These are phyloP conservation scores for Hyalella azteca DNA, from an alignment of 2,888 invertebrate species.

Conservation along the genomic window DNA sequence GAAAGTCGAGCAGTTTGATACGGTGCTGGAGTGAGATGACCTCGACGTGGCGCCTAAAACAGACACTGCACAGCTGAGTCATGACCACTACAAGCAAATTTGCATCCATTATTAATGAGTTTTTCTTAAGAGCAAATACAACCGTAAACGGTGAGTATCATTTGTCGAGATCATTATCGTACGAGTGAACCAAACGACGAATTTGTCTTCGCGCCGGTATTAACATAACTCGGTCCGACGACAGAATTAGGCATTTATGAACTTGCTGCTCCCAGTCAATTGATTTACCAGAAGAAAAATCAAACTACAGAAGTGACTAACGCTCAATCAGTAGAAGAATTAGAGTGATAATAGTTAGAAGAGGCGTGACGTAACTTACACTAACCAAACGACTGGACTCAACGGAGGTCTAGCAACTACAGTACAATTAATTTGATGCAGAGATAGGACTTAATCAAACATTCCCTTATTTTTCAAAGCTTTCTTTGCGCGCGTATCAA, in stretches of 20 bases:
- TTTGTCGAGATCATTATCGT: slow-evolving; percentile 16
- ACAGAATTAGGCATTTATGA: not conserved
- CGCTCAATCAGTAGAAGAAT: slow-evolving; percentile 25
- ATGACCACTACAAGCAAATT: slow-evolving; percentile 35
- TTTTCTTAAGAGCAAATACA: slow-evolving; percentile 36
- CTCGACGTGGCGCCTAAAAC: not conserved
- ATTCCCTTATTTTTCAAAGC: not conserved
- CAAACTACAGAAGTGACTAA: slow-evolving; percentile 27
- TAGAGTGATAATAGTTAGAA: slow-evolving; percentile 24
- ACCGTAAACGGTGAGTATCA: slow-evolving; percentile 27
- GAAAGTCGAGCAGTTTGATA: no score
- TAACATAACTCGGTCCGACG: not conserved
- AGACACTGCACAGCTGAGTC: slow-evolving; percentile 34
- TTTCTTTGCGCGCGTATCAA: not conserved
- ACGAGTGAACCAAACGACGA: not conserved
- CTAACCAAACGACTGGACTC: slow-evolving; percentile 32
- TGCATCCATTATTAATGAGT: slow-evolving; percentile 34
- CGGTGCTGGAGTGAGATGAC: not conserved
- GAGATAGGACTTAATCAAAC: slow-evolving; percentile 19
- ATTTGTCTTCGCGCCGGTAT: slow-evolving; percentile 1
- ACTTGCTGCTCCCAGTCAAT: not conserved
- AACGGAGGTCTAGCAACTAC: slow-evolving; percentile 27
- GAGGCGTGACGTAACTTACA: slow-evolving; percentile 26
- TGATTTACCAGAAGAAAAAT: slow-evolving; percentile 4
- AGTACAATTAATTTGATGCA: slow-evolving; percentile 20